Percentiles rank a stretch among this genome's conserved stretches.
Evolutionary conservation across 2,888 invertebrate genomes (phyloP).

Genomic region (Amblyjoppa fuscipennis): DNA sequence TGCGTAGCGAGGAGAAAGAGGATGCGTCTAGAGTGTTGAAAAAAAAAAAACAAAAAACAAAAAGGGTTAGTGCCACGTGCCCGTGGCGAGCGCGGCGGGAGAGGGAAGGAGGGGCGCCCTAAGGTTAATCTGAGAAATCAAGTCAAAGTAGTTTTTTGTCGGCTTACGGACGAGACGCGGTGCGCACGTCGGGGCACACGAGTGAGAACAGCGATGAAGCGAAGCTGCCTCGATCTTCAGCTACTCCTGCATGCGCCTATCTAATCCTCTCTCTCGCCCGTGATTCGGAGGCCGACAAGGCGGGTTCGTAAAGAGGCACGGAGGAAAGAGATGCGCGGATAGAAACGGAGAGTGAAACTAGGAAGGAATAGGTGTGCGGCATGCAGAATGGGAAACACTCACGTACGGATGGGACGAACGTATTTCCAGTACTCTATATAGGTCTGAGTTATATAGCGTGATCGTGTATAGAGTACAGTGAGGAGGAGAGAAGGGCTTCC

Average conservation of each 20-base stretch:
- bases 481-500: slow-evolving; percentile 77
- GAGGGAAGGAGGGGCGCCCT: slow-evolving; percentile 70
- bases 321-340: slow-evolving; percentile 38
- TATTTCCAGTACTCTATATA: slow-evolving; percentile 2
- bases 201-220: slow-evolving; percentile 48
- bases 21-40: slow-evolving; percentile 42
- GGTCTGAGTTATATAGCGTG: not conserved
- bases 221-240: slow-evolving; percentile 19
- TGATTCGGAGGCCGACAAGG: slow-evolving; percentile 29
- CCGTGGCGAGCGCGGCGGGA: slow-evolving; percentile 64
- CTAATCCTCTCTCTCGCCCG: slow-evolving; percentile 19
- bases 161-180: slow-evolving; percentile 47
- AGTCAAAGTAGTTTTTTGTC: slow-evolving; percentile 82
- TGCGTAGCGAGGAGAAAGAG: slow-evolving; percentile 50
- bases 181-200: slow-evolving; percentile 60
- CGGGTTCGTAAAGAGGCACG: slow-evolving; percentile 40
- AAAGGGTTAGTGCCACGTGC: slow-evolving; percentile 81
- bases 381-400: not conserved
- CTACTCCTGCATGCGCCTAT: slow-evolving; percentile 57
- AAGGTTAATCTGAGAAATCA: slow-evolving; percentile 83
- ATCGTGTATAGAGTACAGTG: slow-evolving; percentile 50
- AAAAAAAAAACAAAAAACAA: slow-evolving; percentile 52
- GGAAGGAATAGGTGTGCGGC: slow-evolving; percentile 54
- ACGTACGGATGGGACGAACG: slow-evolving; percentile 31
- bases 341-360: slow-evolving; percentile 62